A percentile compares a stretch with the other conserved stretches of the same genome.
Conservation (phyloP, 2,888 invertebrate genomes). For the Ochropacha duplaris region DNA sequence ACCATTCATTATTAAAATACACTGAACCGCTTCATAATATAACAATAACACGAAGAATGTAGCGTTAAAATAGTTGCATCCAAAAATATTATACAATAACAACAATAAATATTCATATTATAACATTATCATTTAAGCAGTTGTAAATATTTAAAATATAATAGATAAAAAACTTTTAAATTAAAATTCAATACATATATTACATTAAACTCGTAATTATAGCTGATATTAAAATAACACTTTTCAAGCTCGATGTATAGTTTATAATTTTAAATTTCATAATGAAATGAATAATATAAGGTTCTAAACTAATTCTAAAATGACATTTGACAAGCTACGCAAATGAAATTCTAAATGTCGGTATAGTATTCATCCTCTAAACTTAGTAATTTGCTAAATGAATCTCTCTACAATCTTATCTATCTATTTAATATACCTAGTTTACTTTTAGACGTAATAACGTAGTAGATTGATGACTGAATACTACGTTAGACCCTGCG, state of each 20-base stretch:
- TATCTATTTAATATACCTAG: conserved; percentile 49
- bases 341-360: conserved; percentile 68
- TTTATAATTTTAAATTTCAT: conserved; percentile 41
- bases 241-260: conserved; percentile 78
- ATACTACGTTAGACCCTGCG: conserved; percentile 41
- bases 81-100: conserved; percentile 79
- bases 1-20: conserved; percentile 40
- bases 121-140: conserved; percentile 77
- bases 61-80: conserved; percentile 76
- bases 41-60: conserved; percentile 68
- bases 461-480: conserved; percentile 48
- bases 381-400: conserved; percentile 74
- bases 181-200: conserved; percentile 57
- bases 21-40: conserved; percentile 56
- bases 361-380: conserved; percentile 79
- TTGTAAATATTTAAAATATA: conserved; percentile 80
- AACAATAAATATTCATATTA: conserved; percentile 75
- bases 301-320: conserved; percentile 70
- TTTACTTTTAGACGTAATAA: conserved; percentile 56
- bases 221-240: conserved; percentile 77
- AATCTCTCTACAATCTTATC: conserved; percentile 55
- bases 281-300: conserved; percentile 48
- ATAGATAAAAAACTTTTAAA: conserved; percentile 70
- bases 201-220: conserved; percentile 56
- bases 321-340: conserved; percentile 58